These are phyloP conservation scores for Physocephala rufipes DNA, from an alignment of 2,888 invertebrate species.

Conservation along the genomic window DNA sequence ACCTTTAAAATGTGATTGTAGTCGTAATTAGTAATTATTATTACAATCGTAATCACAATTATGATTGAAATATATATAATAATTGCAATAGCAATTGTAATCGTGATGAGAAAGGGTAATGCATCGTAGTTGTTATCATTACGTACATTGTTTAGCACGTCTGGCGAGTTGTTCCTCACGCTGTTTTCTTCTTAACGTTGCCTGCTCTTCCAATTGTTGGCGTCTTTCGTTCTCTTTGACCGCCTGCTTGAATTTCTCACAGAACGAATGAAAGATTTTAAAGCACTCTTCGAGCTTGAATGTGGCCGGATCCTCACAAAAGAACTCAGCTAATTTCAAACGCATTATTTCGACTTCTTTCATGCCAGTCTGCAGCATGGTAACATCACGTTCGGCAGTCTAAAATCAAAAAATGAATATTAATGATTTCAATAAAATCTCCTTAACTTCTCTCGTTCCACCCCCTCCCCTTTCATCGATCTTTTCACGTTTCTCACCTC, in stretches of 20 bases:
- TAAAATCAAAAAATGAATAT: constrained; percentile 10
- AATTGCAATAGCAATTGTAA: too few species aligned
- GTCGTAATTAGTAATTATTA: too few species aligned
- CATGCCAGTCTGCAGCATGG: constrained; percentile 80
- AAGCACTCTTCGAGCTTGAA: constrained; percentile 96
- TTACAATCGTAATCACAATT: not conserved
- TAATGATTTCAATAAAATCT: not conserved
- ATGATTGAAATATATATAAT: too few species aligned
- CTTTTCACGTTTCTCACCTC: constrained; percentile 69
- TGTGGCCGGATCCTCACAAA: constrained; percentile 89
- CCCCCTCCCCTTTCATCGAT: too few species aligned
- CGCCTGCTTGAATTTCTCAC: constrained; percentile 85
- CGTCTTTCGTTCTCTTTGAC: constrained; percentile 86
- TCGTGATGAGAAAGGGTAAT: too few species aligned
- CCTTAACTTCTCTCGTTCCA: constrained; percentile 62
- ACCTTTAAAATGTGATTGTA: too few species aligned
- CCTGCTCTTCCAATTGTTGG: constrained; percentile 85
- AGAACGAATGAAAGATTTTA: constrained; percentile 87
- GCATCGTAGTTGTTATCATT: too few species aligned
- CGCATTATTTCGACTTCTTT: constrained; percentile 83
- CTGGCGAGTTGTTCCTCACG: constrained; percentile 77
- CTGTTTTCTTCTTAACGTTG: constrained; percentile 78
- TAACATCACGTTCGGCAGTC: constrained; percentile 79
- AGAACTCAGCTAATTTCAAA: constrained; percentile 86
- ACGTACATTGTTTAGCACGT: constrained; percentile 71